Evolutionary conservation across 1,140 invertebrate genomes (phyloP), one percentile per base, ranked within the genome.

Genomic region (Hestina assimilis): DNA sequence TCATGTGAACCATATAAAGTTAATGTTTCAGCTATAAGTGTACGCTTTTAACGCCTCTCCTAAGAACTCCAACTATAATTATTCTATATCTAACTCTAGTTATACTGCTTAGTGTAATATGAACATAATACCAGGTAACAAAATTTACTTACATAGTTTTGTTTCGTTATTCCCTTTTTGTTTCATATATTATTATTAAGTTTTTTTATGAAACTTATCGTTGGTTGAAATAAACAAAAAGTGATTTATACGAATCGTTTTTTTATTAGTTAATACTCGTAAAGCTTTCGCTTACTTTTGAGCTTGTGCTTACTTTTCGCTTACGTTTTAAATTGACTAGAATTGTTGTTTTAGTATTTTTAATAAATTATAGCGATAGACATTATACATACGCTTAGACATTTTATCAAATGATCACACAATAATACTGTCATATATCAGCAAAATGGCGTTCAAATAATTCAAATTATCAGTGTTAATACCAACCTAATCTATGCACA

Each of bases 401-500:
- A 28, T 8, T 28, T n/a, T 9, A 2, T 2, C n/a, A 8, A 28
- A 28, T 28, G 6, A 1, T 28, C 3, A n/a, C 8, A 2, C 24
- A 6, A 9, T 9, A 28, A 38, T 4, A 8, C 15, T 5, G 6
- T 17, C 11, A 38, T 38, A 19, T 19, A 46, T 43, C 6, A 20
- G 15, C 33, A 48, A 48, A 20, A 48, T 21, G 12, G 2, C 45
- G 17, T 19, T 47, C 33, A 47, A 57, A 21, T 57, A 38, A 48
- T 57, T 41, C 31, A 47, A 69, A 69, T 69, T 69, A 69, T 70
- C 65, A 70, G 62, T 50, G 42, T 48, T 41, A 65, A 65, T 68
- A 66, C 53, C 57, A 72, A 59, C 59, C 61, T 70, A 77, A 76
- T 80, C 68, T 74, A 67, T 64, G 63, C 65, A 64, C 64, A 72